Evolutionary conservation across 2,113 vertebrate species (phyloP).

Genomic region (Notarius lentiginosus): DNA sequence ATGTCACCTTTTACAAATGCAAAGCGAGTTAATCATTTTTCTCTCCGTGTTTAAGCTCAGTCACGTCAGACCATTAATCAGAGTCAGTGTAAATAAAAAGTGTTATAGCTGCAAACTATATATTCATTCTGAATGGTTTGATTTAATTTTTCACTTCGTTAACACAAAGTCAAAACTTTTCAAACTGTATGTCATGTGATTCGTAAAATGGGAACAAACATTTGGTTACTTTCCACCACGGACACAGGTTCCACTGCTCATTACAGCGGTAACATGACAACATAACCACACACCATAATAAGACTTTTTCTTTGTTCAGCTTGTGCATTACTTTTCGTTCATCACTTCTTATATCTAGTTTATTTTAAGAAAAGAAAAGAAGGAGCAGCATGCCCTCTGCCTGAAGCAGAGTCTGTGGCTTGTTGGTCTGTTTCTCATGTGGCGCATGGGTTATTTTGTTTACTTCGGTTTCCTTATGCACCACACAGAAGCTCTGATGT

Average conservation of each 20-base stretch:
- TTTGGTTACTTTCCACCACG: slow-evolving; percentile 6
- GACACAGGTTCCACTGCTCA: slow-evolving; percentile 19
- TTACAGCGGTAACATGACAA: not conserved
- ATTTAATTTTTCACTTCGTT: slow-evolving; percentile 14
- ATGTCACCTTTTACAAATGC: not conserved
- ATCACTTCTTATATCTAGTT: not conserved
- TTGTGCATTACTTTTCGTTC: not conserved
- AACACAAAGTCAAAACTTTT: slow-evolving; percentile 13
- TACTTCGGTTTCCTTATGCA: slow-evolving; percentile 39
- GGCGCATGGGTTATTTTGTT: slow-evolving; percentile 42
- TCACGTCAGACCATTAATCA: not conserved
- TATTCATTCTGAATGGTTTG: not conserved
- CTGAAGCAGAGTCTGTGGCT: slow-evolving; percentile 42
- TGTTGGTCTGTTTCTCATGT: slow-evolving; percentile 43
- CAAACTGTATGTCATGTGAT: not conserved
- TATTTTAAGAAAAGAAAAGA: slow-evolving; percentile 20
- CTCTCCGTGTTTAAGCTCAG: not conserved
- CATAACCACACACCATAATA: slow-evolving; percentile 9
- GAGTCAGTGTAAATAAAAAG: slow-evolving; percentile 3
- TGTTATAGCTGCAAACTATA: not conserved
- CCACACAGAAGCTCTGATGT: slow-evolving; percentile 47
- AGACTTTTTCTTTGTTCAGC: not conserved
- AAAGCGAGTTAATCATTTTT: not conserved
- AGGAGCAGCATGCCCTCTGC: slow-evolving; percentile 16
- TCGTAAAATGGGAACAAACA: slow-evolving; percentile 9